phyloP scores from a whole-genome alignment of 92 coral and sea anemone genomes.

The Metridium senile region DNA sequence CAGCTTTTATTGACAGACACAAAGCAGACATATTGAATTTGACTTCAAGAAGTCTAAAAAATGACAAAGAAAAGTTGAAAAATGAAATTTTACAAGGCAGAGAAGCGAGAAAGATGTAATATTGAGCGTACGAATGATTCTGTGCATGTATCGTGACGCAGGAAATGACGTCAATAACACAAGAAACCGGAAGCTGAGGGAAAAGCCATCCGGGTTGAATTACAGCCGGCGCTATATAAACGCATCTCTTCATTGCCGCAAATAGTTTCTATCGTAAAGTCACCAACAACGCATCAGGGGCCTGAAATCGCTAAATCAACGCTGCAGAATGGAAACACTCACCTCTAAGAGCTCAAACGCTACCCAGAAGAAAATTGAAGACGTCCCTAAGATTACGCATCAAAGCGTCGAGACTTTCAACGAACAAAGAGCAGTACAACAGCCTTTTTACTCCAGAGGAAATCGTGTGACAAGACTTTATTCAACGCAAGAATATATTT shows the following conservation, averaged over 20 bases:
- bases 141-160: neutral
- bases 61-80: too few species aligned
- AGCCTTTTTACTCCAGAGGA: neutral
- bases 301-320: too few species aligned
- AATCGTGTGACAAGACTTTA: slow-evolving; percentile 17
- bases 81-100: too few species aligned
- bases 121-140: neutral
- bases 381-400: neutral
- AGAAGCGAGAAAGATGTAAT: neutral
- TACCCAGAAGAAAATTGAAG: neutral
- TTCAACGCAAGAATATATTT: slow-evolving; percentile 15
- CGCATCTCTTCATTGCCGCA: neutral
- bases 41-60: too few species aligned
- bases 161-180: neutral
- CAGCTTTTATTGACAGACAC: neutral
- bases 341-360: neutral
- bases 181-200: neutral
- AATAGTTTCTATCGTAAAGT: neutral
- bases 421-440: neutral
- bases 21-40: too few species aligned
- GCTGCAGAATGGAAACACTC: neutral
- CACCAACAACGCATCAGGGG: too few species aligned
- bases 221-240: neutral
- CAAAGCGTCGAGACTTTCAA: neutral
- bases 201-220: neutral